A percentile compares a stretch with the other conserved stretches of the same genome.
These are phyloP conservation scores for Chrysotoxum bicinctum DNA, from an alignment of 2,888 invertebrate species.

Conservation along the genomic window DNA sequence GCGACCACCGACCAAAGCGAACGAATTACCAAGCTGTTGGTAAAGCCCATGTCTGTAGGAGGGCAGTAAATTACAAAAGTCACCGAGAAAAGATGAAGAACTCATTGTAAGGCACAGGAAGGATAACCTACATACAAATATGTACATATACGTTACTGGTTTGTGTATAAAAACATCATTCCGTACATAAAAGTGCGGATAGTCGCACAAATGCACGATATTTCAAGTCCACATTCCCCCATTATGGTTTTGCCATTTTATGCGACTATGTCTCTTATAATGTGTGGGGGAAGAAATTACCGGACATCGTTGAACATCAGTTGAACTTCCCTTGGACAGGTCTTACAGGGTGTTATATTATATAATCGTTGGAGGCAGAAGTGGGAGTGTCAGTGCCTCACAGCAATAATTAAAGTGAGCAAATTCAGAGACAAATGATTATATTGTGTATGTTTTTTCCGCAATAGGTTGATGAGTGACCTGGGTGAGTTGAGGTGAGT, in stretches of 20 bases:
- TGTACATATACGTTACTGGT: background rate
- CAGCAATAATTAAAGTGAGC: background rate
- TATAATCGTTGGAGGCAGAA: background rate
- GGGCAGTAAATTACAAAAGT: constrained; percentile 20
- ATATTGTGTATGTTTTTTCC: no score
- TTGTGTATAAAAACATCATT: constrained; percentile 2
- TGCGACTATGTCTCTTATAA: background rate
- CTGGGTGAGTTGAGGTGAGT: no score
- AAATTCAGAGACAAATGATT: background rate
- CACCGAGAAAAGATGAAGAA: constrained; percentile 52
- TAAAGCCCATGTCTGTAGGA: background rate
- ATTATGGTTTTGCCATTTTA: constrained; percentile 56
- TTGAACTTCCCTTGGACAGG: background rate
- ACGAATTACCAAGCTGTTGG: constrained; percentile 31
- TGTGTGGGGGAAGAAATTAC: constrained; percentile 28
- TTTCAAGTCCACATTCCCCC: constrained; percentile 54
- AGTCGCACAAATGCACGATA: constrained; percentile 54
- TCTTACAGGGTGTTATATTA: constrained; percentile 14
- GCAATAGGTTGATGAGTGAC: no score
- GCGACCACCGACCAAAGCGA: background rate
- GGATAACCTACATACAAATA: background rate
- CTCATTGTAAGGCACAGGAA: constrained; percentile 5
- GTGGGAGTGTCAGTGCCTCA: background rate
- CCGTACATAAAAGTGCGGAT: constrained; percentile 50
- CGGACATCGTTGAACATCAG: constrained; percentile 33